Base-by-base conservation (phyloP, 2,113 vertebrate genomes). In the Limnothrissa miodon region DNA sequence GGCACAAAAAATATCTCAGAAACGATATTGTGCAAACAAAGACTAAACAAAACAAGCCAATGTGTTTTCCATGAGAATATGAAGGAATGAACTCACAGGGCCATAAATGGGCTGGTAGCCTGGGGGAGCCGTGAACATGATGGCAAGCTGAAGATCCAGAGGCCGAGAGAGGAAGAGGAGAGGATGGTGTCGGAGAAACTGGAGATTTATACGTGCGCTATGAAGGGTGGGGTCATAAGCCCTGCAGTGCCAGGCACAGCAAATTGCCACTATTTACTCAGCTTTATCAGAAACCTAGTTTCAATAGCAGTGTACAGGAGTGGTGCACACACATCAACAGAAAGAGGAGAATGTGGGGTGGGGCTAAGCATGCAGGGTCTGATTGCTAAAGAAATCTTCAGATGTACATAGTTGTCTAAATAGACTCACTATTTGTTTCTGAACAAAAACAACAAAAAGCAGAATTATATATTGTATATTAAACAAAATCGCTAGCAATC, bases 31-130 rank as follows among this genome's bases (percentile, higher is more conserved):
- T 36, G 10, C 13, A 11, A 19, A 62, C 59, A 1, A n/a, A 62
- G 59, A 29, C n/a, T 9, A 11, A 62, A 29, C 59, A 29, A n/a
- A 29, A n/a, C 19, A n/a, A 42, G 42, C 5, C 78, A 23, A 23
- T 42, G 78, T 9, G 8, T 80, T 23, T 48, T 17, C 17, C 10
- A 36, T 44, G 0, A n/a, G 21, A 33, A 62, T 17, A 82, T 25
- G 8, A 36, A n/a, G 0, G 1, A 21, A 36, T 51, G 39, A 89
- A 94, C 96, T 95, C 45, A 97, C 96, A 44, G 95, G 96, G 80
- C 90, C 89, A 85, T 93, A 96, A 86, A 92, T 51, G 0, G 96
- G 95, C 91, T 95, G 95, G 78, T 96, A 96, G 8, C 96, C 96
- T 0, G 94, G 95, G 21, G 96, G 95, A 29, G 95, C 90, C 0